Conservation (phyloP, 2,113 vertebrate species). For the Zapornia atra region DNA sequence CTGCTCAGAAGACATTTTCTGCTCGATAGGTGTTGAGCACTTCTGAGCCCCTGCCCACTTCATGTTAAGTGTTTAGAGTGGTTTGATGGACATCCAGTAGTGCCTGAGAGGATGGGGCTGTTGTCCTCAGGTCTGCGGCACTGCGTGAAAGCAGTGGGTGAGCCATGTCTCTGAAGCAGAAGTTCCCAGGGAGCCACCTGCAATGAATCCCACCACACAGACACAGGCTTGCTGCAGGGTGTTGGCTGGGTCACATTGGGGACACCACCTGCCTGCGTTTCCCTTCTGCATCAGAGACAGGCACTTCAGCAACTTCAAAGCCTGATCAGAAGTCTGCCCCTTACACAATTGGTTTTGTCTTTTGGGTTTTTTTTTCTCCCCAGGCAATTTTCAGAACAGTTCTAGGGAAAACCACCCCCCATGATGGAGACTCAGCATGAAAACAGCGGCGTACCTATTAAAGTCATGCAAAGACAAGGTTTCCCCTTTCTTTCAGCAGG, state of each 20-base stretch:
- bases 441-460: conserved; percentile 4
- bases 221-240: background rate
- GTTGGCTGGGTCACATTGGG: background rate
- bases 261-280: background rate
- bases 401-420: background rate
- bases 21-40: background rate
- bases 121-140: background rate
- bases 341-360: background rate
- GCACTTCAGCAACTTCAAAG: background rate
- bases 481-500: background rate
- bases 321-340: background rate
- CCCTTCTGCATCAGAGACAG: background rate
- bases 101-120: background rate
- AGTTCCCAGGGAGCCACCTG: background rate
- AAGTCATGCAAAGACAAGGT: background rate
- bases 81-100: background rate
- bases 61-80: background rate
- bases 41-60: background rate
- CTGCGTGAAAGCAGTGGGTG: background rate
- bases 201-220: background rate
- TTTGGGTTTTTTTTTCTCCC: background rate
- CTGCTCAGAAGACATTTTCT: background rate
- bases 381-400: background rate
- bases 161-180: background rate
- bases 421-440: background rate